Evolutionary conservation across 2,797 vertebrate genomes (phyloP), one percentile per base, ranked within the genome.

Genomic region (Myotis pilosus): DNA sequence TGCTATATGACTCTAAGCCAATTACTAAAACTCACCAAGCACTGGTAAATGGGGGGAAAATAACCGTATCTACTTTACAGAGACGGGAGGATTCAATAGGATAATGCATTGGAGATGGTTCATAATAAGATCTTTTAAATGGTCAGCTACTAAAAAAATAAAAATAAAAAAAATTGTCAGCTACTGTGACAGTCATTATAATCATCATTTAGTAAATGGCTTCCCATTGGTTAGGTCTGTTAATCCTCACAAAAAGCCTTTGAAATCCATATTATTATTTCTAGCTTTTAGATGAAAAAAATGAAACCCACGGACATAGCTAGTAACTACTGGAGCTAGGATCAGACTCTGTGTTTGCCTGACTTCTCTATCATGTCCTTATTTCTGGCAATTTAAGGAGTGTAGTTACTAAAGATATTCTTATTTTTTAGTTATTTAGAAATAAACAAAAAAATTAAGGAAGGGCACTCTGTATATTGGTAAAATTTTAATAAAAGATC

Each of bases 221-320:
- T 92, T 94, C 55, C 38, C 10, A 30, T n/a, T 55, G 22, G 25
- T 25, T 49, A 85, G 25, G 38, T 92, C 17, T 60, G 55, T 93
- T 82, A 72, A 82, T 82, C 17, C 20, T 89, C 55, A 81, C 30
- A 79, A 60, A 94, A 94, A 75, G 11, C 25, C 55, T 95, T 72
- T 33, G 87, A 79, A 17, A 11, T 36, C 49, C 10, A 13, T 33
- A 66, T 44, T 53, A 55, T 64, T 62, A 57, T 79, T 68, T 64
- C 47, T 66, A 41, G 81, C 78, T 69, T 51, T 88, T 51, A 91
- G 38, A 38, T 10, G 33, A 76, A 92, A 86, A 69, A 75, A 69
- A n/a, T 28, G 10, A 75, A 92, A 90, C 33, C 79, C 47, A 78
- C 20, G 23, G 55, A 82, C 28, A 13, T 10, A 38, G 28, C 9